phyloP scores from a whole-genome alignment of 30 jellyfish, hydroid and myxozoan species.

The Mastigias papua region DNA sequence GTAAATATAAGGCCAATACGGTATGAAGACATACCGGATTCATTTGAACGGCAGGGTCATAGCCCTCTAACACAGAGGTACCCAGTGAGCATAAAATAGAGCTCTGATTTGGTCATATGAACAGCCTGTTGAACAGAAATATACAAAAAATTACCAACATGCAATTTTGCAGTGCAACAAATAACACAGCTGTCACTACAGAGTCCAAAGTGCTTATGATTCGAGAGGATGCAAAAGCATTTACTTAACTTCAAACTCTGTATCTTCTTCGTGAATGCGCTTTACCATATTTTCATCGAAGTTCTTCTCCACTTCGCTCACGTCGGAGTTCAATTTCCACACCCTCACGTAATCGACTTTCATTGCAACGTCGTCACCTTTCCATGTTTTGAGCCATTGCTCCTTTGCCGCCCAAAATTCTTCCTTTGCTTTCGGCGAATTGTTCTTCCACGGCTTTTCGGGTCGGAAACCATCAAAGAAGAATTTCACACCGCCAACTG shows the following conservation, averaged over 20 bases:
- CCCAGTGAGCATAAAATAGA: too few species aligned
- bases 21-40: too few species aligned
- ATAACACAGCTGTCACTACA: too few species aligned
- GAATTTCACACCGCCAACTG: constrained; percentile 84
- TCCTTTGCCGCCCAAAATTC: constrained; percentile 87
- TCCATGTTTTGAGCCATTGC: constrained; percentile 83
- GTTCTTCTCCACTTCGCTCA: constrained; percentile 39
- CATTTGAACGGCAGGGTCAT: too few species aligned
- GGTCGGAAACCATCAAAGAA: constrained; percentile 72
- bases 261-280: constrained; percentile 12
- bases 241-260: constrained; percentile 5
- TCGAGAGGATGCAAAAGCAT: too few species aligned
- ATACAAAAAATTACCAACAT: too few species aligned
- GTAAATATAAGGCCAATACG: too few species aligned
- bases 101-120: too few species aligned
- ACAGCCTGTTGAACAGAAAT: too few species aligned
- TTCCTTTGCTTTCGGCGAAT: constrained; percentile 55
- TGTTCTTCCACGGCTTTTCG: constrained; percentile 74
- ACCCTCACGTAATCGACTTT: constrained; percentile 81
- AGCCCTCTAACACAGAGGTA: too few species aligned
- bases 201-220: too few species aligned
- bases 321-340: constrained; percentile 70
- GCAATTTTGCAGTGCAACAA: too few species aligned
- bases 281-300: constrained; percentile 34
- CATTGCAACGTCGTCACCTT: constrained; percentile 86